These are phyloP conservation scores for Sycobia sp. DNA, from an alignment of 1,140 invertebrate species.

Conservation along the genomic window DNA sequence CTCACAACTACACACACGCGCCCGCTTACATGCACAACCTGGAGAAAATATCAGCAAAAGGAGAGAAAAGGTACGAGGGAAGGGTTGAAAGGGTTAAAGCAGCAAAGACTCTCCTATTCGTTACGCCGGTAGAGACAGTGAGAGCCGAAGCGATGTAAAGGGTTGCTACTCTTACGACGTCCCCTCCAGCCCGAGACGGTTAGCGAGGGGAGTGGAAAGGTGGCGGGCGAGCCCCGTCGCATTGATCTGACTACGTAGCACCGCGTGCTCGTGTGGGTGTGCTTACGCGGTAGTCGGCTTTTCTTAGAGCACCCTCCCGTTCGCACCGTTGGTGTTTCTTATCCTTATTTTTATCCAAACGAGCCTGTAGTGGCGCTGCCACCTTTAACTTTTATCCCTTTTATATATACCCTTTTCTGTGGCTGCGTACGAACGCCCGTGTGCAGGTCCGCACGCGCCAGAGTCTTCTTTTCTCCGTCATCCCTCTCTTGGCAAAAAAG, in stretches of 20 bases:
- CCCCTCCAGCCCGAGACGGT: too few relatives aligned
- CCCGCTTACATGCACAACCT: too few relatives aligned
- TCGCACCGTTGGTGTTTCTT: constrained; percentile 26
- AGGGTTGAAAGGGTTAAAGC: constrained; percentile 28
- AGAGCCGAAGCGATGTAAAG: constrained; percentile 40
- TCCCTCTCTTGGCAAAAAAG: constrained; percentile 42
- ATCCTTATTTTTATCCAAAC: constrained; percentile 25
- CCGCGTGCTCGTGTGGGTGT: constrained; percentile 5
- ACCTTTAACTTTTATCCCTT: constrained; percentile 43
- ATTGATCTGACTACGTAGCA: constrained; percentile 47
- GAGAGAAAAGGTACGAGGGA: background rate
- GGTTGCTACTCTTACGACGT: constrained; percentile 39
- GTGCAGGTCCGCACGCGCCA: background rate
- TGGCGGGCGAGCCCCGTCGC: constrained; percentile 43
- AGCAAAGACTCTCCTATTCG: constrained; percentile 8
- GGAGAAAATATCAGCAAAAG: background rate
- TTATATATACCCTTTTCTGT: constrained; percentile 38
- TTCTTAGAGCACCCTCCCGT: constrained; percentile 46
- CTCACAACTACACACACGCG: too few relatives aligned
- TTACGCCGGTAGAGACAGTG: too few relatives aligned
- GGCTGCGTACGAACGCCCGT: constrained; percentile 35
- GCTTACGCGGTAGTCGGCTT: constrained; percentile 49
- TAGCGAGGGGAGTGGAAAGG: too few relatives aligned
- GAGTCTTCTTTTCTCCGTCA: constrained; percentile 46
- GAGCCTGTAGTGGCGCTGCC: constrained; percentile 12